Base-by-base conservation (phyloP, 2,888 invertebrate genomes). In the Leistus spinibarbis region DNA sequence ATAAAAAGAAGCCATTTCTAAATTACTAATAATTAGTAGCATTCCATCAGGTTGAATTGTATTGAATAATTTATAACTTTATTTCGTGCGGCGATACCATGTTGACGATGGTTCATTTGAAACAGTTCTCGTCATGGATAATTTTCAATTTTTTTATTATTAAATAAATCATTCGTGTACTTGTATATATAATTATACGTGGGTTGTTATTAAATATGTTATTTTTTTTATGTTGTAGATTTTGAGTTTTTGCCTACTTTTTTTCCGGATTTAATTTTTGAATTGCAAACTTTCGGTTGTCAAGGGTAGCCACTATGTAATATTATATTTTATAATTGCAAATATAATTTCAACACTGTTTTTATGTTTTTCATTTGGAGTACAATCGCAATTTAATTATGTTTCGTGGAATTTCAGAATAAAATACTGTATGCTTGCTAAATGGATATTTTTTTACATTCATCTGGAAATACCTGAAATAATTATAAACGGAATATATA, bases 51-150 rank as follows among this genome's bases (percentile, higher is more conserved):
- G 7, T 40, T 40, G 13, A 40, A 10, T 40, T 40, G 5, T 27
- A 9, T 60, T 69, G 69, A 69, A 69, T 69, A 69, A 69, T 69
- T 69, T 60, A 69, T 69, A 60, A 69, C 57, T 57, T 56, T 19
- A 69, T 69, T 57, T 57, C 24, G 56, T 67, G 22, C n/a, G 54
- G 19, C 24, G 60, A 17, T 54, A 20, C 54, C 40, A 67, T 40
- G 40, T 40, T n/a, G n/a, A n/a, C n/a, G n/a, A n/a, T n/a, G n/a
- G n/a, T n/a, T n/a, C n/a, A n/a, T n/a, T 40, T 40, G 40, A 13
- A 40, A 40, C 13, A 40, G n/a, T 60, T 16, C 20, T 56, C 57
- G 40, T 23, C 57, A 69, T 56, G 23, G 57, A 27, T 69, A 69
- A 69, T 69, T 69, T 69, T 69, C 69, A 69, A 69, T 69, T 57